A percentile compares a stretch with the other conserved stretches of the same genome.
phyloP scores from a whole-genome alignment of 2,113 vertebrate genomes.

The Hemicordylus capensis region DNA sequence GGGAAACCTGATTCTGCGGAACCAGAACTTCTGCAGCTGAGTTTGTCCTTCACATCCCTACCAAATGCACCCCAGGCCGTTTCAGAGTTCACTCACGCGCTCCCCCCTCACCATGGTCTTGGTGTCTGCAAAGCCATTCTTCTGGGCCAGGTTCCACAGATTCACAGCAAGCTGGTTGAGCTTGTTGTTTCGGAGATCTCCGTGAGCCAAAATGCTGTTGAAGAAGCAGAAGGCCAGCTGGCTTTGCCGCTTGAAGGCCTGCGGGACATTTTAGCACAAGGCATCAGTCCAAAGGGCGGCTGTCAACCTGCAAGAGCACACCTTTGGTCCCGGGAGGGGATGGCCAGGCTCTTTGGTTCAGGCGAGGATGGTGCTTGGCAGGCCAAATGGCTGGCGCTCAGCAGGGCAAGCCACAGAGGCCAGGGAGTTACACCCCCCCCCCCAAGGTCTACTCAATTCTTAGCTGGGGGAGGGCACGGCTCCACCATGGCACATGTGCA shows the following conservation, averaged over 20 bases:
- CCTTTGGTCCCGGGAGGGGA: too few species aligned
- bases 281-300: neutral
- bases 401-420: too few species aligned
- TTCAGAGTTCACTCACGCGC: accelerated
- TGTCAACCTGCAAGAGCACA: neutral
- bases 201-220: slow-evolving; percentile 88
- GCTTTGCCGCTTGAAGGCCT: slow-evolving; percentile 86
- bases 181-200: slow-evolving; percentile 92
- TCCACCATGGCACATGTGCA: too few species aligned
- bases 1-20: too few species aligned
- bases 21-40: too few species aligned
- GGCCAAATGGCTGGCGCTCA: too few species aligned
- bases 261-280: neutral
- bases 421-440: too few species aligned
- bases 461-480: too few species aligned
- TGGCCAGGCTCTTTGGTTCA: too few species aligned
- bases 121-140: slow-evolving; percentile 90
- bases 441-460: too few species aligned
- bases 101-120: slow-evolving; percentile 83
- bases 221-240: slow-evolving; percentile 89
- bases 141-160: slow-evolving; percentile 95
- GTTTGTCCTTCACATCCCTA: too few species aligned
- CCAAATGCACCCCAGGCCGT: neutral
- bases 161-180: slow-evolving; percentile 93
- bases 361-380: too few species aligned